A percentile compares a stretch with the other conserved stretches of the same genome.
Evolutionary conservation across 2,113 vertebrate genomes (phyloP).

Genomic region (Hylia prasina): DNA sequence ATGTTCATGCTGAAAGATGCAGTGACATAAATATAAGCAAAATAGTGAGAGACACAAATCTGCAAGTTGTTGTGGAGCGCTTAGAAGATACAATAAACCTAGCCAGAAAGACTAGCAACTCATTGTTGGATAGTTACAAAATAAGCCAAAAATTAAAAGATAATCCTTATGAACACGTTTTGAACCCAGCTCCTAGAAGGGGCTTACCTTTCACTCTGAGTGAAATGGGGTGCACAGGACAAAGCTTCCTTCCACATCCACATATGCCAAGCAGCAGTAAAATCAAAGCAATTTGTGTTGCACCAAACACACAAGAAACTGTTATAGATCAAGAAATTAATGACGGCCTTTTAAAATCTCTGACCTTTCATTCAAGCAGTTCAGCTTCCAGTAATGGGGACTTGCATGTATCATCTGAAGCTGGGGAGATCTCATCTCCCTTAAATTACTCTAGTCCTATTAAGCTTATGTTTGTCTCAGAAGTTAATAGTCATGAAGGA

Average conservation of each 20-base stretch:
- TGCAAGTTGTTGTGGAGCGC: slow-evolving; percentile 77
- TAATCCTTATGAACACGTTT: slow-evolving; percentile 9
- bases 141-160: slow-evolving; percentile 60
- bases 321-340: slow-evolving; percentile 25
- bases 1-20: slow-evolving; percentile 41
- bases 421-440: slow-evolving; percentile 9
- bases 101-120: slow-evolving; percentile 45
- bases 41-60: slow-evolving; percentile 70
- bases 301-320: background rate
- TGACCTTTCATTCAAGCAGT: slow-evolving; percentile 13
- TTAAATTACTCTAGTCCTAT: slow-evolving; percentile 87
- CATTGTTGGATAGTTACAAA: slow-evolving; percentile 55
- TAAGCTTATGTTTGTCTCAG: slow-evolving; percentile 95
- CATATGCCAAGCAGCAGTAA: slow-evolving; percentile 1
- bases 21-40: slow-evolving; percentile 63
- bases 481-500: slow-evolving; percentile 82
- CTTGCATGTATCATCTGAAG: background rate
- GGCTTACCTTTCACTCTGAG: slow-evolving; percentile 25
- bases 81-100: slow-evolving; percentile 75
- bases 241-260: slow-evolving; percentile 44
- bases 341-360: slow-evolving; percentile 6
- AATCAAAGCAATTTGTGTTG: slow-evolving; percentile 18
- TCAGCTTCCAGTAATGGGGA: background rate
- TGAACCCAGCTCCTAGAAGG: slow-evolving; percentile 16
- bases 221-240: slow-evolving; percentile 35